Conservation (phyloP, 64 coral and sea anemone species). For the Montipora foliosa region DNA sequence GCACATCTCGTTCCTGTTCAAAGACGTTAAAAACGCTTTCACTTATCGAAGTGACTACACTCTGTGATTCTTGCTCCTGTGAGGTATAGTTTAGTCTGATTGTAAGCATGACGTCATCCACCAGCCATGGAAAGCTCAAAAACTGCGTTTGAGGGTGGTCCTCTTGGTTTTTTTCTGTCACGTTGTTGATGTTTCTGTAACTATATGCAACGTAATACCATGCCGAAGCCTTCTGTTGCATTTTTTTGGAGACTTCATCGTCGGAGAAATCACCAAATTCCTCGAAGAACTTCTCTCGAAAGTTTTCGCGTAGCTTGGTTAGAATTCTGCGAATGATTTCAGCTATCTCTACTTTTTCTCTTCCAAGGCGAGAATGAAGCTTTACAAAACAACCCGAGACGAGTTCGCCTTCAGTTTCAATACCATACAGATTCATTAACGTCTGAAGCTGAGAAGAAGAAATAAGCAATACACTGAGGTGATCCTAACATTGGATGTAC, state of each 20-base stretch:
- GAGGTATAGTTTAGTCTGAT: constrained; percentile 43
- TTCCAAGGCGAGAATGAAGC: constrained; percentile 83
- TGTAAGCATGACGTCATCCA: constrained; percentile 93
- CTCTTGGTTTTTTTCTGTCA: not conserved
- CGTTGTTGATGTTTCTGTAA: not conserved
- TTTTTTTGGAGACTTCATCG: constrained; percentile 32
- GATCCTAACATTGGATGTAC: too few species aligned
- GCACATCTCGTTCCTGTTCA: constrained; percentile 32
- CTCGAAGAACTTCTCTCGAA: constrained; percentile 82
- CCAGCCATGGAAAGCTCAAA: constrained; percentile 93
- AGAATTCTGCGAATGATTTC: constrained; percentile 76
- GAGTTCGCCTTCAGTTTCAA: constrained; percentile 87
- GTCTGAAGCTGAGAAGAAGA: constrained; percentile 47
- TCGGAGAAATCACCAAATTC: constrained; percentile 74
- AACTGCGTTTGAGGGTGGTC: constrained; percentile 40
- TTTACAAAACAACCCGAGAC: constrained; percentile 89
- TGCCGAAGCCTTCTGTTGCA: constrained; percentile 88
- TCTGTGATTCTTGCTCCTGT: constrained; percentile 25
- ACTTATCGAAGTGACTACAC: constrained; percentile 40
- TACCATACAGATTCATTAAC: constrained; percentile 92
- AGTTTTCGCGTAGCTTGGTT: constrained; percentile 54
- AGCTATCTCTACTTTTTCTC: constrained; percentile 87
- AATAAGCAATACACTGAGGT: not conserved
- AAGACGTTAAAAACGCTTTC: constrained; percentile 55
- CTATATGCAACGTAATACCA: constrained; percentile 96